Evolutionary conservation across 2,888 invertebrate species (phyloP).

Genomic region (Torymus tubicola): DNA sequence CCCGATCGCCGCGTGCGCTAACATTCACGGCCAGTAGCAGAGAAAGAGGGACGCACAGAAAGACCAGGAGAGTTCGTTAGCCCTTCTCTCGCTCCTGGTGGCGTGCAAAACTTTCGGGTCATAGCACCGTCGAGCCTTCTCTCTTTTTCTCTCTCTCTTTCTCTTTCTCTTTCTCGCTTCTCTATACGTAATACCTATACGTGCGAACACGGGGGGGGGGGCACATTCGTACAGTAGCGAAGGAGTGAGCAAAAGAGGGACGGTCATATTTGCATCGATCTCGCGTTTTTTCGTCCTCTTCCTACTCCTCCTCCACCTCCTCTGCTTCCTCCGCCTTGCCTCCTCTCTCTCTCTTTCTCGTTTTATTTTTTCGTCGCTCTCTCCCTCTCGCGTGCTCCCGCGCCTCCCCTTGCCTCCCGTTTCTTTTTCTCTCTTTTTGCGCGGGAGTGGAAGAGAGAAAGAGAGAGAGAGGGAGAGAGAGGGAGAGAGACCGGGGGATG

Average conservation of each 20-base stretch:
- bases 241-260: not conserved
- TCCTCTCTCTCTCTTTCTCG: not conserved
- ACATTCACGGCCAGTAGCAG: slow-evolving; percentile 23
- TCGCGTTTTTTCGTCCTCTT: slow-evolving; percentile 26
- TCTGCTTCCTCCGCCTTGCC: not conserved
- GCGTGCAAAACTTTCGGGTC: slow-evolving; percentile 61
- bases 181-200: no score
- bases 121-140: slow-evolving; percentile 19
- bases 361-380: not conserved
- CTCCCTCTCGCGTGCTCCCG: slow-evolving; percentile 17
- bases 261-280: slow-evolving; percentile 55
- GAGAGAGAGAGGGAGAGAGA: not conserved
- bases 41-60: not conserved
- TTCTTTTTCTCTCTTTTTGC: slow-evolving; percentile 37
- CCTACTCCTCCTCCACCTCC: slow-evolving; percentile 13
- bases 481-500: not conserved
- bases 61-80: slow-evolving; percentile 58
- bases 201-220: no score
- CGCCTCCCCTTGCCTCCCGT: not conserved
- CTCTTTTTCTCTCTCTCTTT: not conserved
- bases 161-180: not conserved
- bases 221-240: no score
- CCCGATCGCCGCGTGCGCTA: not conserved
- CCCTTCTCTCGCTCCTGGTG: slow-evolving; percentile 53
- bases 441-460: slow-evolving; percentile 3